Evolutionary conservation across 2,113 vertebrate species (phyloP).

Genomic region (Hippocampus comes): DNA sequence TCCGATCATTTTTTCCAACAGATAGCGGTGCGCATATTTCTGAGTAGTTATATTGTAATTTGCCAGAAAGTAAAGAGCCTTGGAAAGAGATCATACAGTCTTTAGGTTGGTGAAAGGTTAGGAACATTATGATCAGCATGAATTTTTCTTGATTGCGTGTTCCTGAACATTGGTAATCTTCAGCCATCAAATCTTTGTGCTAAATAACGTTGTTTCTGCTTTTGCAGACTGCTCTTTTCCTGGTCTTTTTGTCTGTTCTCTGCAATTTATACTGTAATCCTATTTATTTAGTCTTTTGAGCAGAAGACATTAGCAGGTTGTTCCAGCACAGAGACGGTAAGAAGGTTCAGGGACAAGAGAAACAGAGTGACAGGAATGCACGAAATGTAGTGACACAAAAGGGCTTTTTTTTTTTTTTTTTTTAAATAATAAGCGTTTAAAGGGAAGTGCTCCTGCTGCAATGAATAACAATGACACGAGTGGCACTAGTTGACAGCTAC

Average conservation of each 20-base stretch:
- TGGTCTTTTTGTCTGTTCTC: conserved; percentile 48
- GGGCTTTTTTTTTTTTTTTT: neutral
- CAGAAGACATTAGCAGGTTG: conserved; percentile 60
- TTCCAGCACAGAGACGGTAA: conserved; percentile 60
- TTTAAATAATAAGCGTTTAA: conserved; percentile 2
- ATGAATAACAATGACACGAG: neutral
- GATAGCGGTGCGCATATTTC: neutral
- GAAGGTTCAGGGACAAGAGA: conserved; percentile 60
- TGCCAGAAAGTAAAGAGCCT: neutral
- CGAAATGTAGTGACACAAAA: conserved; percentile 37
- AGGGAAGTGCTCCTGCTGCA: neutral
- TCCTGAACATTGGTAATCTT: conserved; percentile 29
- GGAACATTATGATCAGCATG: conserved; percentile 11
- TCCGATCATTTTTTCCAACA: neutral
- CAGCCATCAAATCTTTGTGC: conserved; percentile 42
- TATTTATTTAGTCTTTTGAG: conserved; percentile 74
- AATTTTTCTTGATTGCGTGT: conserved; percentile 40
- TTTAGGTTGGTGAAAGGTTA: conserved; percentile 24
- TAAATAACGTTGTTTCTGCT: conserved; percentile 40
- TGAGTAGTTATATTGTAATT: neutral
- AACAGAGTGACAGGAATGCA: conserved; percentile 22
- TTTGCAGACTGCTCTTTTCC: conserved; percentile 23
- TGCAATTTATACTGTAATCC: conserved; percentile 29
- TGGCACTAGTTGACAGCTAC: conserved; percentile 7
- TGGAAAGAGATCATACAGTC: conserved; percentile 13